Base-by-base conservation (phyloP, 2,888 invertebrate species). In the Xestoiulus laeticollis region DNA sequence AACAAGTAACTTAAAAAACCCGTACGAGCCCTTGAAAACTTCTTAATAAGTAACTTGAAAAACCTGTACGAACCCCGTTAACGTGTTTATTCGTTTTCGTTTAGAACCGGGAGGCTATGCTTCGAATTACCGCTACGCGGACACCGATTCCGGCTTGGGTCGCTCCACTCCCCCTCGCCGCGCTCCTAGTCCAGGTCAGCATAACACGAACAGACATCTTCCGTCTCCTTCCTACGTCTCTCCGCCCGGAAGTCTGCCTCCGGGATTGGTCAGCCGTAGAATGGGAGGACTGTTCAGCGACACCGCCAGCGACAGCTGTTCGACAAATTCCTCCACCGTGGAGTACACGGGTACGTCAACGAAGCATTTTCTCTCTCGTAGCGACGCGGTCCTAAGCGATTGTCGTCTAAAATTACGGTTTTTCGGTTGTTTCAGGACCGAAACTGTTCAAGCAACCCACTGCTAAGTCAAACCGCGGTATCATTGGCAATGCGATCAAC, bases 401-500 rank as follows among this genome's bases (percentile, higher is more conserved):
- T n/a, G n/a, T n/a, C n/a, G n/a, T n/a, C n/a, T n/a, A n/a, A n/a
- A n/a, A n/a, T n/a, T n/a, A n/a, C n/a, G n/a, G n/a, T n/a, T n/a
- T n/a, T n/a, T n/a, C n/a, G 30, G 0, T 78, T 0, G 2, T 78
- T 78, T 78, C 78, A 97, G 98, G 98, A 92, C 98, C 98, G 19
- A 95, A 98, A 92, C 94, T 99, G 90, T 99, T 98, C 93, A 98
- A 99, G 92, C 99, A 99, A 93, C 98, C 99, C 89, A 95, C 97
- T 89, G 96, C 98, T 89, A 99, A 99, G 93, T 99, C 99, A 32
- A 99, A 99, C 93, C 95, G 99, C 89, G 96, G 96, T 91, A 98
- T 99, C 90, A 98, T 99, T 94, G 93, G 98, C 91, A 99, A 99
- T 93, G 99, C 99, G 87, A 97, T 99, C 83, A 98, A 99, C 92